Conservation (phyloP, 2,797 vertebrate genomes). For the Syngnathus rostellatus region DNA sequence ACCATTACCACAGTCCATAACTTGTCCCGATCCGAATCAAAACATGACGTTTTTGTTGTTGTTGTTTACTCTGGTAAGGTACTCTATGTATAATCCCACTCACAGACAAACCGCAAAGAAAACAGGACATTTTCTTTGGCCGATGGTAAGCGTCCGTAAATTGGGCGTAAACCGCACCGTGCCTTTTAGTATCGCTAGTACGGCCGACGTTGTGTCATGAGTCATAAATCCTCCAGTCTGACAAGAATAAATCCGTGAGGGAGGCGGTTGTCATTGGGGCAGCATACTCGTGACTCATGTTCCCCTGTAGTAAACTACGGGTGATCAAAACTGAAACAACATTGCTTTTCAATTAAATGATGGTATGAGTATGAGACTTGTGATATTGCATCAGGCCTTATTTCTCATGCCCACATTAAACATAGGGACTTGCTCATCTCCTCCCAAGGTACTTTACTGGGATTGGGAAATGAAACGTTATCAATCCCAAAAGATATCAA, state of each 20-base stretch:
- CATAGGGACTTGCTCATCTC: not conserved
- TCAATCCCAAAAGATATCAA: not conserved
- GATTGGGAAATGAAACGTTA: not conserved
- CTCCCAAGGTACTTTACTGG: not conserved
- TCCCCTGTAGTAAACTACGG: not conserved
- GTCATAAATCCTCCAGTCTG: constrained; percentile 1
- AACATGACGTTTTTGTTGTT: not conserved
- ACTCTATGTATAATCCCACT: not conserved
- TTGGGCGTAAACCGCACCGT: not conserved
- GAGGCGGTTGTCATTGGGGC: constrained; percentile 3
- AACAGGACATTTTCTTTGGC: not conserved
- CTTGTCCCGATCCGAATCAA: not conserved
- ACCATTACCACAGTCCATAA: not conserved
- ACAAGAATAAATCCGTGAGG: constrained; percentile 2
- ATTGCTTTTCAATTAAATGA: not conserved
- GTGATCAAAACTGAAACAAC: not conserved
- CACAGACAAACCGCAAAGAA: not conserved
- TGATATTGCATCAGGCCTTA: not conserved
- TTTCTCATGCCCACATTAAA: not conserved
- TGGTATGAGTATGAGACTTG: not conserved
- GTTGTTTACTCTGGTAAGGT: not conserved
- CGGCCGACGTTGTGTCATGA: not conserved
- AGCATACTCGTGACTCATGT: not conserved
- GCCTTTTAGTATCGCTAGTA: not conserved
- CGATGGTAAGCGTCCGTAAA: not conserved